Evolutionary conservation across 2,888 invertebrate genomes (phyloP).

Genomic region (Ichneumoninae sp.): DNA sequence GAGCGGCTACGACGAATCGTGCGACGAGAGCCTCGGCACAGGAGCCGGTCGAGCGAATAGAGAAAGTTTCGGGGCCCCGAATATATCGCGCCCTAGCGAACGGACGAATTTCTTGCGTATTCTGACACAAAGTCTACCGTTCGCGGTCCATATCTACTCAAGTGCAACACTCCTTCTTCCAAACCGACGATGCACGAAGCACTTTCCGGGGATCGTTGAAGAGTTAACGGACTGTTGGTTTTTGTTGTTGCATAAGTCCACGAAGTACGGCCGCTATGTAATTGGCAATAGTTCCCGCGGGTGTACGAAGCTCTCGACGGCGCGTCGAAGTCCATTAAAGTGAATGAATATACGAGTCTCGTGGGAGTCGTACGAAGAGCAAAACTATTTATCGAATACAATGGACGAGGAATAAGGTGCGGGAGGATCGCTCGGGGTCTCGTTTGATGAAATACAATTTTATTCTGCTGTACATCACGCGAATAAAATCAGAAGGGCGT

Average conservation of each 20-base stretch:
- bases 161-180: background rate
- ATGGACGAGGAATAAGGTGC: constrained; percentile 26
- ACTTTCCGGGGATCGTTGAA: background rate
- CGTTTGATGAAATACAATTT: constrained; percentile 45
- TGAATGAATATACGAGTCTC: constrained; percentile 76
- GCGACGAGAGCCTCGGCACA: constrained; percentile 31
- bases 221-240: background rate
- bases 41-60: constrained; percentile 32
- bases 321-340: constrained; percentile 71
- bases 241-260: constrained; percentile 28
- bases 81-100: constrained; percentile 38
- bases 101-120: background rate
- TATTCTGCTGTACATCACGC: background rate
- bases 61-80: constrained; percentile 53
- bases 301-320: constrained; percentile 46
- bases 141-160: background rate
- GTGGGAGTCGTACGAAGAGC: constrained; percentile 64
- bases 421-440: constrained; percentile 47
- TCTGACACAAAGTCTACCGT: background rate
- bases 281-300: constrained; percentile 72
- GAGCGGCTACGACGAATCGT: constrained; percentile 16
- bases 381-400: constrained; percentile 73
- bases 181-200: background rate
- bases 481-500: no score
- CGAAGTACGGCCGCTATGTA: constrained; percentile 69